These are phyloP conservation scores for Pomacea maculata DNA, from an alignment of 1,140 invertebrate genomes.

Conservation along the genomic window DNA sequence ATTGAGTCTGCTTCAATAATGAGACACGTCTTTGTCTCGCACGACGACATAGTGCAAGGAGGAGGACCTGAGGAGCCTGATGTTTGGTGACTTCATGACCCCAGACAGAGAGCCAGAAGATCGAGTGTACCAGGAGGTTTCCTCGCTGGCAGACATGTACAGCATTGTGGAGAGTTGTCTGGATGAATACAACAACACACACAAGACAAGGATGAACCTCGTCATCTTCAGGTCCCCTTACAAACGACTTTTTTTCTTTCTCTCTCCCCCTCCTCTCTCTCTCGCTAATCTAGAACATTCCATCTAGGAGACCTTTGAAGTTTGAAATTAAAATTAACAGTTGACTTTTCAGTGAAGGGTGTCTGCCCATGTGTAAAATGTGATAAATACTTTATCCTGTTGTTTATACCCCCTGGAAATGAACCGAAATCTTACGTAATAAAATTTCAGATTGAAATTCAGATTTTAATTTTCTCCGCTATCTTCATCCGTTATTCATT, in stretches of 20 bases:
- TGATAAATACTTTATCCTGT: too few species aligned
- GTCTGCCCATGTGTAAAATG: too few species aligned
- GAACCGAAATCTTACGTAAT: too few species aligned
- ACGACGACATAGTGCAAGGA: constrained; percentile 67
- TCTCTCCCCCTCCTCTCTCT: not conserved
- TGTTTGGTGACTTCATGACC: constrained; percentile 80
- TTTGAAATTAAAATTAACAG: too few species aligned
- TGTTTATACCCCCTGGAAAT: too few species aligned
- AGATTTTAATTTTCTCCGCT: too few species aligned
- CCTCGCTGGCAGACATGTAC: constrained; percentile 71
- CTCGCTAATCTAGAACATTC: not conserved
- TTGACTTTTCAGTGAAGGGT: too few species aligned
- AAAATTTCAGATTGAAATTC: too few species aligned
- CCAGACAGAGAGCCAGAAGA: constrained; percentile 82
- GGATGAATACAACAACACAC: constrained; percentile 66
- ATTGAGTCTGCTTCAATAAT: too few species aligned
- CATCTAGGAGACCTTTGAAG: too few species aligned
- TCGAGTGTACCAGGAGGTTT: constrained; percentile 86
- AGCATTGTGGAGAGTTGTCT: constrained; percentile 65
- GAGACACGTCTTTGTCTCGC: too few species aligned
- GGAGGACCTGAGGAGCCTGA: constrained; percentile 64
- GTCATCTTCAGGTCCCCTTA: constrained; percentile 65
- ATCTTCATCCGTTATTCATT: too few species aligned
- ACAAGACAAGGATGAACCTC: constrained; percentile 66
- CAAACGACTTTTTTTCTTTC: not conserved